These are phyloP conservation scores for Anolis sagrei DNA, from an alignment of 2,113 vertebrate species.

Conservation along the genomic window DNA sequence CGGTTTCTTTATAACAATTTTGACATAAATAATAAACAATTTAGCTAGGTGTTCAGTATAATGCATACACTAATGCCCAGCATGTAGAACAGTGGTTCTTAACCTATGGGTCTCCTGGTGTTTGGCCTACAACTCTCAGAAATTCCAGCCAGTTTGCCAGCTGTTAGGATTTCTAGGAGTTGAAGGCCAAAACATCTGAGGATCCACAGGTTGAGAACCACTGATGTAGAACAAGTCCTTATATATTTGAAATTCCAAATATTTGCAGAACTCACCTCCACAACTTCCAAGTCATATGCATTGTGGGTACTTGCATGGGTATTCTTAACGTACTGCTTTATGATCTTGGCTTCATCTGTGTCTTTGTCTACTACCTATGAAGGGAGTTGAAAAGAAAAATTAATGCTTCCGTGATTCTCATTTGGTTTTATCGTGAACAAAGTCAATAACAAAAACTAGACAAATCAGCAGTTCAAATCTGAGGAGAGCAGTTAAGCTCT, in stretches of 20 bases:
- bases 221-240: not conserved
- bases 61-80: not conserved
- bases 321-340: constrained; percentile 94
- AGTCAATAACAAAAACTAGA: not conserved
- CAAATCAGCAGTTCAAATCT: too few species aligned
- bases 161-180: too few species aligned
- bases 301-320: constrained; percentile 97
- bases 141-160: too few species aligned
- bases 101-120: too few species aligned
- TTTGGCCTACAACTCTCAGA: too few species aligned
- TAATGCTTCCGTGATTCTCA: not conserved
- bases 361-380: constrained; percentile 90
- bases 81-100: not conserved
- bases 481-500: too few species aligned
- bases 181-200: too few species aligned
- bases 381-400: constrained; percentile 22
- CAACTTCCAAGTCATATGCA: constrained; percentile 91
- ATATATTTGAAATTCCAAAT: not conserved
- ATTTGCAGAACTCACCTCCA: constrained; percentile 84
- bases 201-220: too few species aligned
- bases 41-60: not conserved
- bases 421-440: not conserved
- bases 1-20: not conserved
- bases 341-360: constrained; percentile 88
- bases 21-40: not conserved